Base-by-base conservation (phyloP, 1,140 invertebrate species). In the Amyelois transitella region DNA sequence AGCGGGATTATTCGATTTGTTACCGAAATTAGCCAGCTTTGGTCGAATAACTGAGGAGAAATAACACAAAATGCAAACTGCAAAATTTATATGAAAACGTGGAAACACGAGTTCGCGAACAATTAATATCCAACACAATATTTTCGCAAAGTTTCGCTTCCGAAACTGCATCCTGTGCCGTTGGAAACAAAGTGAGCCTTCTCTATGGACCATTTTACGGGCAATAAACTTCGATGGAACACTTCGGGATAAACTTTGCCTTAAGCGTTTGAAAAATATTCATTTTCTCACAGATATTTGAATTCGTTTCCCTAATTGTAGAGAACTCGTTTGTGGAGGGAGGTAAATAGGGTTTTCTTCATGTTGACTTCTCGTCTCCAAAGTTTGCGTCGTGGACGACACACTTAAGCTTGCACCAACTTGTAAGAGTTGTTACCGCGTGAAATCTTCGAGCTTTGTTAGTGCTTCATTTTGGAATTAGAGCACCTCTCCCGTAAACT, bases 111-210 rank as follows among this genome's bases (percentile, higher is more conserved):
- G 69, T 66, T 64, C 55, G 55, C 56, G 60, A 65, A 62, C 74
- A 70, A 71, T 78, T 77, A 81, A 77, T 77, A 75, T 66, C 65
- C 66, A 66, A 67, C 60, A 80, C 69, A 77, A 76, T 77, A 81
- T 81, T 81, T 79, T 79, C 71, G 70, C 67, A 73, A 75, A 79
- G 73, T 79, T 77, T 63, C 59, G 62, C 61, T 67, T 64, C 61
- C 55, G 55, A 63, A 67, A 63, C 70, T 70, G 64, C 66, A 64
- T 38, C 32, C 64, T 58, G 50, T 56, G 62, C 55, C 58, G 66
- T 72, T 65, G 62, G 64, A 67, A 77, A 75, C 75, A 77, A 75
- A 76, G 68, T 67, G 65, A 72, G 60, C 60, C 53, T 53, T 62
- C 64, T 70, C 66, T 69, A 62, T 69, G 60, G 71, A 77, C 69